Conservation (phyloP, 2,113 vertebrate species). For the Tetraodon nigroviridis region DNA sequence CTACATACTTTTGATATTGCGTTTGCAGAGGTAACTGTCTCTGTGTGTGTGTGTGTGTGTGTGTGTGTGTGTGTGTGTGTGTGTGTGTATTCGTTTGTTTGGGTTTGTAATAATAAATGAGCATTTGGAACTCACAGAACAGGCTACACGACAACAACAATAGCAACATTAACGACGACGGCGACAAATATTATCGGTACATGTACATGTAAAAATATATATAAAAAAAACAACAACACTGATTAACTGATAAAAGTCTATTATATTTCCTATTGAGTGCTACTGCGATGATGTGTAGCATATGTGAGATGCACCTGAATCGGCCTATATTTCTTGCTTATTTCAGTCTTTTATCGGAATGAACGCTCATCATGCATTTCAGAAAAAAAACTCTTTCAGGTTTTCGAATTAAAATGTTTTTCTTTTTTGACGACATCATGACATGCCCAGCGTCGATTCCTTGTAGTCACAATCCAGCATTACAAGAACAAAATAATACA, state of each 20-base stretch:
- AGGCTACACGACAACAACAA: slow-evolving; percentile 37
- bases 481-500: no score
- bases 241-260: not conserved
- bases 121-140: slow-evolving; percentile 36
- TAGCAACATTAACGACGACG: slow-evolving; percentile 20
- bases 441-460: no score
- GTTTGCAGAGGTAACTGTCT: slow-evolving; percentile 27
- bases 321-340: not conserved
- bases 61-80: not conserved
- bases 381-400: no score
- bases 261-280: no score
- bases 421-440: no score
- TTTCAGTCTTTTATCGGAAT: not conserved
- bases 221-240: slow-evolving; percentile 7
- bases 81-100: not conserved
- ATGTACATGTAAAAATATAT: no score
- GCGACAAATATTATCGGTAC: slow-evolving; percentile 21
- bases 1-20: not conserved
- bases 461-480: no score
- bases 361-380: not conserved
- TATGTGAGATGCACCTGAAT: no score
- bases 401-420: no score
- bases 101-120: slow-evolving; percentile 27
- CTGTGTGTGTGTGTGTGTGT: slow-evolving; percentile 11
- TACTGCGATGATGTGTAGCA: no score